phyloP scores from a whole-genome alignment of 2,797 vertebrate genomes.

The Florisuga fusca region DNA sequence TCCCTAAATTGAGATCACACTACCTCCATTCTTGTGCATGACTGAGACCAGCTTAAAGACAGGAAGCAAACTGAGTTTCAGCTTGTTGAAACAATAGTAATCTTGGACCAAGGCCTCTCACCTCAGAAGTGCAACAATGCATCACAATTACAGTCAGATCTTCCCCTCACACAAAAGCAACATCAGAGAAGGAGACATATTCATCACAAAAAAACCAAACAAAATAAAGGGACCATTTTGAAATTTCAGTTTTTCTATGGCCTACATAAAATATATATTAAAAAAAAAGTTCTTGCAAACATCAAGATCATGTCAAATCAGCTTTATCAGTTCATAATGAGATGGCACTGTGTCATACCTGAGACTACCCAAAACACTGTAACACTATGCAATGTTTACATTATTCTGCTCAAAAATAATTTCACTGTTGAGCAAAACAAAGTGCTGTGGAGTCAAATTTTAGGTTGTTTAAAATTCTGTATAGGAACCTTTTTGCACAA shows the following conservation, averaged over 20 bases:
- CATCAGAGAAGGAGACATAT: background rate
- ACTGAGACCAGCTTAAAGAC: background rate
- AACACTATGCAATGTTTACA: background rate
- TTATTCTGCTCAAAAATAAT: background rate
- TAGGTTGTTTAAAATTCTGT: conserved; percentile 18
- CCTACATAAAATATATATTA: background rate
- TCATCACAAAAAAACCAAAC: background rate
- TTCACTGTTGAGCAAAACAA: background rate
- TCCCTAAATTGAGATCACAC: background rate
- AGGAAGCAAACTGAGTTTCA: background rate
- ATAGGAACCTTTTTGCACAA: conserved; percentile 18
- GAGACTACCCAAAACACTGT: background rate
- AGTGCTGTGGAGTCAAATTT: background rate
- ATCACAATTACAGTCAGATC: background rate
- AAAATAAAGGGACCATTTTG: background rate
- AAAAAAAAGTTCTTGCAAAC: background rate
- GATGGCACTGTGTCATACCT: background rate
- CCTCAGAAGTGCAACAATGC: background rate
- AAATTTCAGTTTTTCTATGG: background rate
- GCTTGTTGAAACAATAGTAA: background rate
- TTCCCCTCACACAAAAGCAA: background rate
- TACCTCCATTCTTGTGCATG: background rate
- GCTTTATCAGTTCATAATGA: background rate
- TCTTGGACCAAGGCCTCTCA: background rate
- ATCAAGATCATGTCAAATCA: background rate